Conservation (phyloP, 2,888 invertebrate species). For the Hirtodrosophila histrioides region DNA sequence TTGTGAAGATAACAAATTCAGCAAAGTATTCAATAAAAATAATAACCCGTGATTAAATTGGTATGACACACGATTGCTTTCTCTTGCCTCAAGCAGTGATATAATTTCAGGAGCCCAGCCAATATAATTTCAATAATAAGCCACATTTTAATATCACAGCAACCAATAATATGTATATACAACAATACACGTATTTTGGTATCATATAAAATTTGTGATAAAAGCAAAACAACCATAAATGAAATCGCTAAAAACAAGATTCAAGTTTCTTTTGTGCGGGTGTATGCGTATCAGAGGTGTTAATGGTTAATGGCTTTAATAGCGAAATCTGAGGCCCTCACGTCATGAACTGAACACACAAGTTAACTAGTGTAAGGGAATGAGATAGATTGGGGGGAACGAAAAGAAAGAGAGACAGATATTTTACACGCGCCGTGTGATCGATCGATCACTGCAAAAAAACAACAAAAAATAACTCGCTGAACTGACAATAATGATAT, state of each 20-base stretch:
- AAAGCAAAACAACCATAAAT: slow-evolving; percentile 45
- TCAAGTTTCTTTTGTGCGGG: slow-evolving; percentile 24
- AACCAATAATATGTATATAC: not conserved
- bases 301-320: slow-evolving; percentile 62
- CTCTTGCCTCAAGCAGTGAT: not conserved
- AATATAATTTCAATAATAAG: slow-evolving; percentile 25
- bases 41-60: too few relatives aligned
- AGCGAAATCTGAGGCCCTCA: slow-evolving; percentile 46
- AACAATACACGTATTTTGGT: slow-evolving; percentile 8
- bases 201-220: slow-evolving; percentile 33
- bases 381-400: slow-evolving; percentile 2
- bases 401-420: slow-evolving; percentile 1
- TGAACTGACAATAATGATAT: slow-evolving; percentile 46
- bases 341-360: slow-evolving; percentile 55
- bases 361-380: slow-evolving; percentile 21
- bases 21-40: too few relatives aligned
- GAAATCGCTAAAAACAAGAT: slow-evolving; percentile 38
- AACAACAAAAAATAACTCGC: slow-evolving; percentile 14
- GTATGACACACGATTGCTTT: slow-evolving; percentile 8
- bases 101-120: slow-evolving; percentile 2
- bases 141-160: slow-evolving; percentile 7
- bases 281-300: slow-evolving; percentile 49
- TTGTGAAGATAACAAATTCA: too few relatives aligned
- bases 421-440: slow-evolving; percentile 32
- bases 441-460: slow-evolving; percentile 29